Conservation (phyloP, 2,888 invertebrate species). For the Eristalis tenax region DNA sequence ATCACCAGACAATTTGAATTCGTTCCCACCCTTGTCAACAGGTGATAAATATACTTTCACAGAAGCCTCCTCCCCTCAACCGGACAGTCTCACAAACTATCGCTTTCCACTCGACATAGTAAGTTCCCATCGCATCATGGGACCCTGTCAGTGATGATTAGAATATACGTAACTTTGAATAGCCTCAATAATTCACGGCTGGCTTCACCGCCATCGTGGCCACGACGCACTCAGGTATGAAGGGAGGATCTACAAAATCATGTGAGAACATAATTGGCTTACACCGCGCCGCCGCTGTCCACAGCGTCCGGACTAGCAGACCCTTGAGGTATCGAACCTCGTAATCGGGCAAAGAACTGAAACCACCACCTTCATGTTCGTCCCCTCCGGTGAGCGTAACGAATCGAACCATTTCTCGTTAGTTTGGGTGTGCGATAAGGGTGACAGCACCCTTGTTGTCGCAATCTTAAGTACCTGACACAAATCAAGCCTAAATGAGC, state of each 20-base stretch:
- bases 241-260: not conserved
- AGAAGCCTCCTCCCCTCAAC: too few relatives aligned
- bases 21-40: not conserved
- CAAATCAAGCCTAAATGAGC: slow-evolving; percentile 30
- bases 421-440: not conserved
- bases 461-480: slow-evolving; percentile 38
- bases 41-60: not conserved
- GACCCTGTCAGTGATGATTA: not conserved
- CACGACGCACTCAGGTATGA: not conserved
- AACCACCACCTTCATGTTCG: not conserved
- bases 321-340: not conserved
- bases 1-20: too few relatives aligned
- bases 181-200: not conserved
- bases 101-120: not conserved
- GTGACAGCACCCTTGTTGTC: slow-evolving; percentile 5
- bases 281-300: not conserved
- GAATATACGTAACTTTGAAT: not conserved
- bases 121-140: not conserved
- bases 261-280: slow-evolving; percentile 1
- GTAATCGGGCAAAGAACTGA: not conserved
- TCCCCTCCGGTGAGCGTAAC: not conserved
- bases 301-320: not conserved
- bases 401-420: not conserved
- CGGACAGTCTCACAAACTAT: not conserved
- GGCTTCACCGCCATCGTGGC: not conserved